These are phyloP conservation scores for Drosophila mimetica DNA, from an alignment of 2,888 invertebrate genomes.

Conservation along the genomic window DNA sequence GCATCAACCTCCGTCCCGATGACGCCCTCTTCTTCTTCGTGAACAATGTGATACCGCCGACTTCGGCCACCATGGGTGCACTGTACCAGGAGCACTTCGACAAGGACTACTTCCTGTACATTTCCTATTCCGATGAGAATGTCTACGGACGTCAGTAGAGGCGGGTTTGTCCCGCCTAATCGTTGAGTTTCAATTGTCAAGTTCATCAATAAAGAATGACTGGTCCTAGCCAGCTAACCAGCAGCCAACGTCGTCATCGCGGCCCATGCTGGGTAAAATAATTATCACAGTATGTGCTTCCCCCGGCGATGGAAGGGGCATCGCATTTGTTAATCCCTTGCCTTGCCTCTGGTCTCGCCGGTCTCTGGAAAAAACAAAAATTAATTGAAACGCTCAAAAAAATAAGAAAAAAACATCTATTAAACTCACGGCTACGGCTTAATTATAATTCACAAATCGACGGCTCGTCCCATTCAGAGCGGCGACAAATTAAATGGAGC, in stretches of 20 bases:
- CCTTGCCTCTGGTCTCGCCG: constrained; percentile 4
- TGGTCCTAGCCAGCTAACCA: constrained; percentile 14
- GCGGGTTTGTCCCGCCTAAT: constrained; percentile 15
- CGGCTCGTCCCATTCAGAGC: constrained; percentile 25
- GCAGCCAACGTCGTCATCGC: constrained; percentile 21
- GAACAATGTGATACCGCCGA: constrained; percentile 98
- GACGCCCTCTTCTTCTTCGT: constrained; percentile 99
- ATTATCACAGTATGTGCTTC: constrained; percentile 34
- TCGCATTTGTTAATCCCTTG: constrained; percentile 22
- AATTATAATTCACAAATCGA: constrained; percentile 47
- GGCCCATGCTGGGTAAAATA: constrained; percentile 29
- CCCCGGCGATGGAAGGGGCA: constrained; percentile 13
- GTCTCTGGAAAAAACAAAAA: constrained; percentile 17
- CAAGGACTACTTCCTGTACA: constrained; percentile 99
- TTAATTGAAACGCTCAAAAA: constrained; percentile 30
- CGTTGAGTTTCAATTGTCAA: constrained; percentile 15
- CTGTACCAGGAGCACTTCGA: constrained; percentile 99
- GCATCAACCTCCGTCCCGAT: constrained; percentile 96
- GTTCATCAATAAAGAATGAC: constrained; percentile 35
- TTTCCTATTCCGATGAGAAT: constrained; percentile 99
- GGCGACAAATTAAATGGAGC: constrained; percentile 37
- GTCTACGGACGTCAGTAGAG: constrained; percentile 90
- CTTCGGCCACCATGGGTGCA: constrained; percentile 97
- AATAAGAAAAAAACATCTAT: constrained; percentile 19
- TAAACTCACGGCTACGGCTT: constrained; percentile 34